A percentile compares a stretch with the other conserved stretches of the same genome.
These are phyloP conservation scores for Aldrovandia affinis DNA, from an alignment of 2,797 vertebrate genomes.

Conservation along the genomic window DNA sequence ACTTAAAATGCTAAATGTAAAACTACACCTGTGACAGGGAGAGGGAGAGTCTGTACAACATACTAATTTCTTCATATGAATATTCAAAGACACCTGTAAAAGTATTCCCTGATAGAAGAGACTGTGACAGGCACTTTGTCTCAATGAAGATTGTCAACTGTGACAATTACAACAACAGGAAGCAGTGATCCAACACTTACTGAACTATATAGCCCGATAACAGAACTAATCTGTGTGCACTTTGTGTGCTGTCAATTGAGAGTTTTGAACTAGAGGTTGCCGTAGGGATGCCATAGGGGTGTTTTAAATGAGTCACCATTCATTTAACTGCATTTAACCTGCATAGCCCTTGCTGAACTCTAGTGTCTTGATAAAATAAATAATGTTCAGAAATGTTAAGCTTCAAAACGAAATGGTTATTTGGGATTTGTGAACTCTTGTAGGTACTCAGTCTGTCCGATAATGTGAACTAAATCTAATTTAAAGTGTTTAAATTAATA, in stretches of 20 bases:
- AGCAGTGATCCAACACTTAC: not conserved
- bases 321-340: not conserved
- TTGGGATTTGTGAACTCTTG: not conserved
- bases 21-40: conserved; percentile 1
- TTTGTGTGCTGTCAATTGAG: not conserved
- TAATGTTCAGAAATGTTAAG: not conserved
- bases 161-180: not conserved
- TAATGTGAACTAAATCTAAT: not conserved
- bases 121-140: not conserved
- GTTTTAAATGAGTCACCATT: not conserved
- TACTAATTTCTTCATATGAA: conserved; percentile 26
- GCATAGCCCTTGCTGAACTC: not conserved
- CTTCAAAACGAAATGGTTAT: not conserved
- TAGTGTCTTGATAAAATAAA: not conserved
- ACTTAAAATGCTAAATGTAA: not conserved
- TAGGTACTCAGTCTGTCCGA: not conserved
- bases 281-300: too few relatives aligned
- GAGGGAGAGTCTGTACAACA: conserved; percentile 18
- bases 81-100: not conserved
- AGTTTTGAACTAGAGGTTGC: not conserved
- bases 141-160: too few relatives aligned
- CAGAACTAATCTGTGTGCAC: not conserved
- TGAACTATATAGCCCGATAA: not conserved
- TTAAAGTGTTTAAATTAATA: not conserved
- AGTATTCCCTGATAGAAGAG: not conserved